These are phyloP conservation scores for Parazoanthus swiftii DNA, from an alignment of 92 coral and sea anemone genomes.

Conservation along the genomic window DNA sequence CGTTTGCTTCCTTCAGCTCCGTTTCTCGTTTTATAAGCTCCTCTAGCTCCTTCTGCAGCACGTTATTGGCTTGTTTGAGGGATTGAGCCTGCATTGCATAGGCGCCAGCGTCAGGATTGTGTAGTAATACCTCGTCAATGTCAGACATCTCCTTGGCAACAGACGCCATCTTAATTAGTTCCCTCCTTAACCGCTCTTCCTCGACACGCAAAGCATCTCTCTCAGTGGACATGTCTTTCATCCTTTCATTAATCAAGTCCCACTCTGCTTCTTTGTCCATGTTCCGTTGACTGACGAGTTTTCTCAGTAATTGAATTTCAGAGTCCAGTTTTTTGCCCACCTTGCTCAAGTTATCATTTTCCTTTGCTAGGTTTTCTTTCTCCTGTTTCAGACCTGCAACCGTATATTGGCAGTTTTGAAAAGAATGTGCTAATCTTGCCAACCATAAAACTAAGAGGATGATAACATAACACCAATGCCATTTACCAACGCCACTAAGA, in stretches of 20 bases:
- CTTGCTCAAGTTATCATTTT: constrained; percentile 53
- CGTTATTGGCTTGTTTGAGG: constrained; percentile 90
- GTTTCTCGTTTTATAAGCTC: constrained; percentile 66
- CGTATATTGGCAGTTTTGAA: too few species aligned
- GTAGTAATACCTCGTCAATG: constrained; percentile 66
- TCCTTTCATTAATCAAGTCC: constrained; percentile 80
- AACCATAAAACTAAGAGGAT: not conserved
- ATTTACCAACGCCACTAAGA: too few species aligned
- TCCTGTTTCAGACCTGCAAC: constrained; percentile 39
- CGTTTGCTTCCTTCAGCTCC: constrained; percentile 81
- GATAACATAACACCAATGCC: too few species aligned
- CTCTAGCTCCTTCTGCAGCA: constrained; percentile 84
- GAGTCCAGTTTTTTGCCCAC: constrained; percentile 77
- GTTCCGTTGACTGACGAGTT: constrained; percentile 86
- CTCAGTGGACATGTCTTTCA: constrained; percentile 75
- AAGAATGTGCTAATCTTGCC: not conserved
- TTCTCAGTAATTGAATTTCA: constrained; percentile 78
- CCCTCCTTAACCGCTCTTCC: constrained; percentile 63
- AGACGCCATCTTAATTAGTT: constrained; percentile 83
- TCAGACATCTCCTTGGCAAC: constrained; percentile 87
- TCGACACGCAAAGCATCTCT: constrained; percentile 68
- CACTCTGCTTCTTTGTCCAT: constrained; percentile 83
- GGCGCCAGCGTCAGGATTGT: constrained; percentile 89
- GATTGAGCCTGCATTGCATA: constrained; percentile 89
- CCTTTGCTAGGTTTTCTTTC: constrained; percentile 59